Evolutionary conservation across 92 coral and sea anemone species (phyloP), one percentile per base, ranked within the genome.

Genomic region (Porites evermanni): DNA sequence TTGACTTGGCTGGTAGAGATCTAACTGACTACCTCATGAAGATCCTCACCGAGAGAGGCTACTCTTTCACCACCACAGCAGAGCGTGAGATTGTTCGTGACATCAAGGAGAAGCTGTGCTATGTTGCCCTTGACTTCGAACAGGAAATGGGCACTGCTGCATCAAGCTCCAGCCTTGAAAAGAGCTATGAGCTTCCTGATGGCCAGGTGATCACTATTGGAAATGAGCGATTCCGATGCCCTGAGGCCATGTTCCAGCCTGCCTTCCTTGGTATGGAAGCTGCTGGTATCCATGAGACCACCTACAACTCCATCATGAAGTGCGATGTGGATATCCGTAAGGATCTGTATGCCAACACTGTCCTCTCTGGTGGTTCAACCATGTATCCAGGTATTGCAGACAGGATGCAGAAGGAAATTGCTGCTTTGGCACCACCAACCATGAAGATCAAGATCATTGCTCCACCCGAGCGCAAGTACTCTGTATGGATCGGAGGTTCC

Each of bases 401-500:
- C 90, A 78, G 99, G 63, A 97, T 97, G 99, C 99, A 97, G 92
- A 95, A 97, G 78, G 98, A 97, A 56, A 97, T 97, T 87, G 85
- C 98, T 75, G 91, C 94, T 71, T 97, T 97, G 23, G 99, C 99
- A 26, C 99, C 98, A 75, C 94, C 98, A 71, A 97, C 99, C 24
- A 97, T 97, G 99, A 97, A 97, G 94, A 93, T 97, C 92, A 97
- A 97, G 92, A 94, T 97, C 90, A 93, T 97, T 23, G 99, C 99
- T 88, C 99, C 99, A 24, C 99, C 99, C 80, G 99, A 97, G 95
- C 96, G 99, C 86, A 97, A 97, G 85, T 97, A 97, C 97, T 97
- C 99, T 64, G 99, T 97, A 70, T 97, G 99, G 99, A 97, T 97
- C 66, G 99, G 99, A 74, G 99, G 99, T 70, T 97, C 99, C 91